These are phyloP conservation scores for Numenius arquata DNA, from an alignment of 2,113 vertebrate species.

Conservation along the genomic window DNA sequence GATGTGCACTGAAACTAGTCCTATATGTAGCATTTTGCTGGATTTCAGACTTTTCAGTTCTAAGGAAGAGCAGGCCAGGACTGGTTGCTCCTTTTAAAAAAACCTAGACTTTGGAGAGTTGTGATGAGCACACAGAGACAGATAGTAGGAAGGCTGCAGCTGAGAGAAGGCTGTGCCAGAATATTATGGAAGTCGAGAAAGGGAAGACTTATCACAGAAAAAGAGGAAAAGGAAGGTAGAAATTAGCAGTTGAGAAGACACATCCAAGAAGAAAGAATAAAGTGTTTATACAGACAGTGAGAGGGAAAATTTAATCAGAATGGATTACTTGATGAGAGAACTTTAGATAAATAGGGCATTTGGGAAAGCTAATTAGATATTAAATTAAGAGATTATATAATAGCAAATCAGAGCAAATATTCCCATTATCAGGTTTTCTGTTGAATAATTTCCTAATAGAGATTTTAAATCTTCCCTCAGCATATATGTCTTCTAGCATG, in stretches of 20 bases:
- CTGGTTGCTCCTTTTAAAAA: neutral
- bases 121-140: neutral
- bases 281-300: neutral
- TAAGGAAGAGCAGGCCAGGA: neutral
- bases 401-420: neutral
- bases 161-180: neutral
- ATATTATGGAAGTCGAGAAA: neutral
- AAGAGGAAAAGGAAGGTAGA: neutral
- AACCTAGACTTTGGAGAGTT: neutral
- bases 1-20: neutral
- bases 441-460: neutral
- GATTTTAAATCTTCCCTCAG: neutral
- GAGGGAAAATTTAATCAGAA: conserved; percentile 8
- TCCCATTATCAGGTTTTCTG: neutral
- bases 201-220: neutral
- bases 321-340: conserved; percentile 2
- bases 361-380: conserved; percentile 14
- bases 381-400: neutral
- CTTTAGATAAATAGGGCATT: neutral
- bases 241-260: neutral
- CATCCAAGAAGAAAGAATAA: neutral
- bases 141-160: neutral
- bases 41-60: neutral
- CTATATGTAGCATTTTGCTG: neutral
- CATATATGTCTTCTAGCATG: neutral